A percentile compares a stretch with the other conserved stretches of the same genome.
These are phyloP conservation scores for Candoia aspera DNA, from an alignment of 2,113 vertebrate species.

Conservation along the genomic window DNA sequence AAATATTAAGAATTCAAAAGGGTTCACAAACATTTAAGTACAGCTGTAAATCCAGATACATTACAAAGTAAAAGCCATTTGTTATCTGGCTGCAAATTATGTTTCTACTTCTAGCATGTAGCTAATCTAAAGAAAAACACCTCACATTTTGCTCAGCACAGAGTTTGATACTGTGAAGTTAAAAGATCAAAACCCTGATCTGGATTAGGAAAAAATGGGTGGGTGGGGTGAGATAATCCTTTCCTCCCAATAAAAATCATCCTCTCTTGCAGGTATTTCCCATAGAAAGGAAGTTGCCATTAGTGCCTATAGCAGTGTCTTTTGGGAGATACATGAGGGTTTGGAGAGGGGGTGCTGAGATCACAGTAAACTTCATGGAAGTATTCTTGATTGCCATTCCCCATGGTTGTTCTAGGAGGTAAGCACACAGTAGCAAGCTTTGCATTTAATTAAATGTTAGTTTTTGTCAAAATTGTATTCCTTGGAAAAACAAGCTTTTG, in stretches of 20 bases:
- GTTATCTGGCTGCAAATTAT: neutral
- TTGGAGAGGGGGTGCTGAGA: neutral
- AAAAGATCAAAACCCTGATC: too few species aligned
- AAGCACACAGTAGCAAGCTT: neutral
- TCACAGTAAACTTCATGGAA: neutral
- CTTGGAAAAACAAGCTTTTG: neutral
- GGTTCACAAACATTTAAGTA: too few species aligned
- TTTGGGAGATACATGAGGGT: neutral
- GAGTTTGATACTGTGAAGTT: neutral
- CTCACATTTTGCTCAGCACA: neutral
- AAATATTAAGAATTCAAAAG: too few species aligned
- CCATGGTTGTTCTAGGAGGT: neutral
- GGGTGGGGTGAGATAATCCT: neutral
- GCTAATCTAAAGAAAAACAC: neutral
- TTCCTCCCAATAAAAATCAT: neutral
- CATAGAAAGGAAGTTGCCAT: neutral
- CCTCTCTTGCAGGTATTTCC: neutral
- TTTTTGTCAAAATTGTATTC: neutral
- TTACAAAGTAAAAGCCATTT: too few species aligned
- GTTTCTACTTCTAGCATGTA: neutral
- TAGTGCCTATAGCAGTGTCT: neutral
- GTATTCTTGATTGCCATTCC: neutral
- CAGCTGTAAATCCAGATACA: too few species aligned
- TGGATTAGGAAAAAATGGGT: neutral
- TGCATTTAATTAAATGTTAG: neutral